Percentiles rank a stretch among this genome's conserved stretches.
phyloP scores from a whole-genome alignment of 2,797 vertebrate species.

The Scomberomorus guttatus region DNA sequence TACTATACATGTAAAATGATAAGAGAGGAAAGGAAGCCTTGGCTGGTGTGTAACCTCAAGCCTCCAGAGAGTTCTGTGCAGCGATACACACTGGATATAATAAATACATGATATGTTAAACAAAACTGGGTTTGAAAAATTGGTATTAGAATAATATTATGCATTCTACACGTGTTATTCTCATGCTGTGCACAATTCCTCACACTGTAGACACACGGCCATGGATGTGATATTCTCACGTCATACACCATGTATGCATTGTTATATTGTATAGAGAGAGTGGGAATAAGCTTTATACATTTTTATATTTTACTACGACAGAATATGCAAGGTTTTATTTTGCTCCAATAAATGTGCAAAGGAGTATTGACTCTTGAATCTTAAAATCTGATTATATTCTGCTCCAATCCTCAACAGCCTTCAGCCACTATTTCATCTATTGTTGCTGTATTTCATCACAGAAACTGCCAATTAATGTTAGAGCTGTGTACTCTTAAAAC shows the following conservation, averaged over 20 bases:
- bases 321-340: neutral
- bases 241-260: constrained; percentile 7
- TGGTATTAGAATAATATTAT: neutral
- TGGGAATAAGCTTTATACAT: neutral
- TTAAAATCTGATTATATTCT: constrained; percentile 7
- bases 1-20: constrained; percentile 2
- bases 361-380: constrained; percentile 5
- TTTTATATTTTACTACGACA: neutral
- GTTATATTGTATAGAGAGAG: neutral
- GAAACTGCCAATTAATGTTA: constrained; percentile 35
- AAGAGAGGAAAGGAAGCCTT: neutral
- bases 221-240: neutral
- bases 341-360: neutral
- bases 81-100: neutral
- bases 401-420: neutral
- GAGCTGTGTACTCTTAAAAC: constrained; percentile 26
- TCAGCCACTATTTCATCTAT: constrained; percentile 38
- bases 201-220: neutral
- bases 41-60: neutral
- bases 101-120: constrained; percentile 15
- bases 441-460: constrained; percentile 57
- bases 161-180: neutral
- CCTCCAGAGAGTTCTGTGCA: neutral
- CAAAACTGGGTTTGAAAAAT: neutral
- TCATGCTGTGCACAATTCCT: neutral